phyloP scores from a whole-genome alignment of 64 coral and sea anemone species.

The Stylophora pistillata region DNA sequence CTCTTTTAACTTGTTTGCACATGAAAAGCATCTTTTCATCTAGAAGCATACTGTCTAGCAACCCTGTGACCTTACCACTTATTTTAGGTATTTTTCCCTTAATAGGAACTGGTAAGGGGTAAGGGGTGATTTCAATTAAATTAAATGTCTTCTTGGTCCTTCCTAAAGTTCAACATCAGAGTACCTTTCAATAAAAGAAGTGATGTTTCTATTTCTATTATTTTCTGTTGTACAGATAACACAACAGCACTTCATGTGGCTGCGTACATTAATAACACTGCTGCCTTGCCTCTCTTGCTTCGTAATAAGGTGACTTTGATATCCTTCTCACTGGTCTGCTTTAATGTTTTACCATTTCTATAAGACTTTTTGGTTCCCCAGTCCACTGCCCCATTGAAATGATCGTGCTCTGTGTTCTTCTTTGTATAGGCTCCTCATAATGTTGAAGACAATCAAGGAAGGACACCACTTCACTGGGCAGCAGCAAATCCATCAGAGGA shows the following conservation, averaged over 20 bases:
- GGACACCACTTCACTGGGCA: constrained; percentile 93
- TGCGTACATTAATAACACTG: constrained; percentile 62
- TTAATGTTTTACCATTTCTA: neutral
- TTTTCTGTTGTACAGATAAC: constrained; percentile 54
- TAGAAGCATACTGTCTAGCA: too few species aligned
- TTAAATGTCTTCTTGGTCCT: too few species aligned
- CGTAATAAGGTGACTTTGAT: constrained; percentile 51
- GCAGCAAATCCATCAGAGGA: constrained; percentile 69
- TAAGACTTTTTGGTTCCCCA: neutral
- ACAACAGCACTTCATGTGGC: constrained; percentile 86
- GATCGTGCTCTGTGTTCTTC: neutral
- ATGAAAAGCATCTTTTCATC: too few species aligned
- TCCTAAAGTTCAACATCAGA: too few species aligned
- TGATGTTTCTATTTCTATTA: neutral
- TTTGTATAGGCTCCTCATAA: constrained; percentile 47
- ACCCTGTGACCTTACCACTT: too few species aligned
- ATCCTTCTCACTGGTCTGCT: neutral
- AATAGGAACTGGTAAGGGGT: too few species aligned
- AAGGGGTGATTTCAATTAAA: too few species aligned
- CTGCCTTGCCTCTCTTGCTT: constrained; percentile 67
- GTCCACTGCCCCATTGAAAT: neutral
- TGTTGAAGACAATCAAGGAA: constrained; percentile 73
- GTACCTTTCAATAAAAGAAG: neutral
- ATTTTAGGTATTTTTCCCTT: too few species aligned
- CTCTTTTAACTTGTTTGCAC: too few species aligned